Percentiles rank a stretch among this genome's conserved stretches.
phyloP scores from a whole-genome alignment of 2,113 vertebrate species.

The Vicugna pacos region DNA sequence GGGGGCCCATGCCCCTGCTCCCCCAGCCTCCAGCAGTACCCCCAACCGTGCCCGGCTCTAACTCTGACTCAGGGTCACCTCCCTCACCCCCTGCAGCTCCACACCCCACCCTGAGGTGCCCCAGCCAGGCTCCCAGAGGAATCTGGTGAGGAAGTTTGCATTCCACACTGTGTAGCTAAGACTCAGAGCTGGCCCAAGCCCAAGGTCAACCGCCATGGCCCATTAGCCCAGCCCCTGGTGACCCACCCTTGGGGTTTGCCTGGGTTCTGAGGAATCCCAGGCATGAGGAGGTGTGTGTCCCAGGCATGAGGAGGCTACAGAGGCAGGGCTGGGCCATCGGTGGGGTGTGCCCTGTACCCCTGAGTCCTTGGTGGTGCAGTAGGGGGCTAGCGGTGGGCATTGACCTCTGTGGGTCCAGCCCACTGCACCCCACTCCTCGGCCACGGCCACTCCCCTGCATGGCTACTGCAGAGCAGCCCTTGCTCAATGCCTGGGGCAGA shows the following conservation, averaged over 20 bases:
- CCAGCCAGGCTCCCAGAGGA: background rate
- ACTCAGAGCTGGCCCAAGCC: background rate
- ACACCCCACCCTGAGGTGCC: background rate
- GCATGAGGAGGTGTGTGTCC: constrained; percentile 67
- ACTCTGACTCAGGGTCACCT: no score
- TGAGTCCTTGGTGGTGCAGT: background rate
- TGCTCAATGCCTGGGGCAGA: no score
- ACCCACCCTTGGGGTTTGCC: constrained; percentile 61
- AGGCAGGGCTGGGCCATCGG: background rate
- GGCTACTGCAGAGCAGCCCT: no score
- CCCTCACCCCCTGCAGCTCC: background rate
- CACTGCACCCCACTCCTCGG: no score
- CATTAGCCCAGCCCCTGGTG: constrained; percentile 34
- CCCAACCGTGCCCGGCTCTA: background rate
- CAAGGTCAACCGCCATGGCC: constrained; percentile 10
- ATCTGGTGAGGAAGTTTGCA: background rate
- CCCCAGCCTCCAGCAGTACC: background rate
- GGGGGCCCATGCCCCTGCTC: background rate
- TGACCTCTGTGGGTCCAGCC: no score
- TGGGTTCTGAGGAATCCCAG: constrained; percentile 56
- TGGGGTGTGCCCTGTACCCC: no score
- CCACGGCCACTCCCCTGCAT: no score
- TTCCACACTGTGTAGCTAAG: background rate
- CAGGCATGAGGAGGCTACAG: background rate
- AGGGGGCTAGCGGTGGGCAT: background rate